Percentiles rank a stretch among this genome's conserved stretches.
phyloP scores from a whole-genome alignment of 2,113 vertebrate genomes.

The Oryzias celebensis region DNA sequence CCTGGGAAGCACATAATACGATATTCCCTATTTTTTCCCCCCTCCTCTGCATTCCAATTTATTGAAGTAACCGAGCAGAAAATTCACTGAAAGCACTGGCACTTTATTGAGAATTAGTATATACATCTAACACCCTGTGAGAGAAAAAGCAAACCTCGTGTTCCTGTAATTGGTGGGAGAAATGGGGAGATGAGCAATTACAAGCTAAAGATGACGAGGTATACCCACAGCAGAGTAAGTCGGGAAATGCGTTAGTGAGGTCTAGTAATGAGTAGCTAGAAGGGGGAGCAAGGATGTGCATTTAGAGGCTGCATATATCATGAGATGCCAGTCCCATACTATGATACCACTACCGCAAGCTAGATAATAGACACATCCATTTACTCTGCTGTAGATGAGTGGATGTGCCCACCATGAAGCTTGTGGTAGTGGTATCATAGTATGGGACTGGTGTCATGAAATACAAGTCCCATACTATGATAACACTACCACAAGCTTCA shows the following conservation, averaged over 20 bases:
- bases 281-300: constrained; percentile 36
- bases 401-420: too few species aligned
- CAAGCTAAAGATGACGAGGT: constrained; percentile 87
- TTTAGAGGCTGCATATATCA: too few species aligned
- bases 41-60: constrained; percentile 94
- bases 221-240: constrained; percentile 80
- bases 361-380: too few species aligned
- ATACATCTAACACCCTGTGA: constrained; percentile 92
- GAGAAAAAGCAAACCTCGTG: constrained; percentile 83
- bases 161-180: constrained; percentile 93
- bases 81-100: constrained; percentile 99
- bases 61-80: constrained; percentile 99
- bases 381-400: too few species aligned
- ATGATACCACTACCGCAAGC: too few species aligned
- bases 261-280: not conserved
- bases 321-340: too few species aligned
- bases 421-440: too few species aligned
- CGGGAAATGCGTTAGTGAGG: constrained; percentile 7
- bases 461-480: too few species aligned
- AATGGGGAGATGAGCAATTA: constrained; percentile 90
- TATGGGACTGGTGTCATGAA: too few species aligned
- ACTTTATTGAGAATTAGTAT: constrained; percentile 99
- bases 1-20: constrained; percentile 79
- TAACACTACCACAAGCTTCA: too few species aligned
- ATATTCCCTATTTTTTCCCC: constrained; percentile 82